Conservation (phyloP, 2,113 vertebrate species). For the Silurus glanis region DNA sequence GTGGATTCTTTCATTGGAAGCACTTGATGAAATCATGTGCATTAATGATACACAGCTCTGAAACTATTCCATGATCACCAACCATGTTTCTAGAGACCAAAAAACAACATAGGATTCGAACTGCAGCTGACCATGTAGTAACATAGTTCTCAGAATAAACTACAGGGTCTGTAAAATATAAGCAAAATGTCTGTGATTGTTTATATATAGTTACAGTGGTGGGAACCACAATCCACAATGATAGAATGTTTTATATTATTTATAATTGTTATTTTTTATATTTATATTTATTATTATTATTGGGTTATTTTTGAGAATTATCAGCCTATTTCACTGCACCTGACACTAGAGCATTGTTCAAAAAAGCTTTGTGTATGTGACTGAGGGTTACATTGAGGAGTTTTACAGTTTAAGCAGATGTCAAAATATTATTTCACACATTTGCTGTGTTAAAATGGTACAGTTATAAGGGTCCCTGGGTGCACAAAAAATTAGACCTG, state of each 20-base stretch:
- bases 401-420: not conserved
- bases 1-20: conserved; percentile 20
- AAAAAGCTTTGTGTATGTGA: not conserved
- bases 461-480: not conserved
- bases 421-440: not conserved
- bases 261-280: not conserved
- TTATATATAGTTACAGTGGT: not conserved
- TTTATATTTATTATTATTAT: not conserved
- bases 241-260: not conserved
- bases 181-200: not conserved
- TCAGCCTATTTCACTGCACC: not conserved
- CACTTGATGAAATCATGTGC: not conserved
- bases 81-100: not conserved
- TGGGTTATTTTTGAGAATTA: not conserved
- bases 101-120: not conserved
- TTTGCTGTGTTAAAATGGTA: not conserved
- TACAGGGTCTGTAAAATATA: not conserved
- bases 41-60: not conserved
- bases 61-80: not conserved
- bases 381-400: not conserved
- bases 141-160: not conserved
- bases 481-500: not conserved
- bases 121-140: not conserved
- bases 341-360: not conserved
- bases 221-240: not conserved